Conservation (phyloP, 2,113 vertebrate genomes). For the Chaetura pelagica region DNA sequence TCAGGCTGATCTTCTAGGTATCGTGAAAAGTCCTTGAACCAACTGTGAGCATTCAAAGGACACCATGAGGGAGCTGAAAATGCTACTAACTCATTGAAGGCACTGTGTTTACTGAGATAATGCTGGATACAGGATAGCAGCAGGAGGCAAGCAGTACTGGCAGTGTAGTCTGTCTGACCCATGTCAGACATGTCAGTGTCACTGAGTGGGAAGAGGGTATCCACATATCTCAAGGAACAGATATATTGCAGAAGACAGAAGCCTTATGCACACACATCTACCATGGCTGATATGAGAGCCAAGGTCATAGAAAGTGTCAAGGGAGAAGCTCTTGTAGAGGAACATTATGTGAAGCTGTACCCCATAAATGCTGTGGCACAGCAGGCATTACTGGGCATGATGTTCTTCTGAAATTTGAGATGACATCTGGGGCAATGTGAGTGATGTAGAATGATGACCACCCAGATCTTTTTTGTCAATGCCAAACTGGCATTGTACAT, state of each 20-base stretch:
- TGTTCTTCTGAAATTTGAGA: neutral
- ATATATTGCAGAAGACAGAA: neutral
- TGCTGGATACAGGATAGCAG: neutral
- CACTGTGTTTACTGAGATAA: neutral
- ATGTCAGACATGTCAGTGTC: neutral
- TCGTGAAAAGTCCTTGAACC: neutral
- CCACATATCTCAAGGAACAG: neutral
- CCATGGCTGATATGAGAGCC: neutral
- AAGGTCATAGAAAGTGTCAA: neutral
- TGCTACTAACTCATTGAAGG: neutral
- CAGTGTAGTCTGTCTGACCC: neutral
- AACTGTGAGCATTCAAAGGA: neutral
- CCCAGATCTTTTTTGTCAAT: neutral
- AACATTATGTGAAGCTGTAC: neutral
- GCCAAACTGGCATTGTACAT: neutral
- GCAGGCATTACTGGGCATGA: neutral
- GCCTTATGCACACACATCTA: neutral
- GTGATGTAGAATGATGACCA: neutral
- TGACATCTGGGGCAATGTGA: neutral
- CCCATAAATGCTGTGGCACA: neutral
- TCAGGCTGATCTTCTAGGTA: neutral
- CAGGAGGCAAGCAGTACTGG: neutral
- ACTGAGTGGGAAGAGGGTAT: neutral
- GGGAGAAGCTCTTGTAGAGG: neutral
- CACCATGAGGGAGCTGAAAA: neutral